Evolutionary conservation across 2,113 vertebrate species (phyloP), one percentile per base, ranked within the genome.

Genomic region (Dasypus novemcinctus): DNA sequence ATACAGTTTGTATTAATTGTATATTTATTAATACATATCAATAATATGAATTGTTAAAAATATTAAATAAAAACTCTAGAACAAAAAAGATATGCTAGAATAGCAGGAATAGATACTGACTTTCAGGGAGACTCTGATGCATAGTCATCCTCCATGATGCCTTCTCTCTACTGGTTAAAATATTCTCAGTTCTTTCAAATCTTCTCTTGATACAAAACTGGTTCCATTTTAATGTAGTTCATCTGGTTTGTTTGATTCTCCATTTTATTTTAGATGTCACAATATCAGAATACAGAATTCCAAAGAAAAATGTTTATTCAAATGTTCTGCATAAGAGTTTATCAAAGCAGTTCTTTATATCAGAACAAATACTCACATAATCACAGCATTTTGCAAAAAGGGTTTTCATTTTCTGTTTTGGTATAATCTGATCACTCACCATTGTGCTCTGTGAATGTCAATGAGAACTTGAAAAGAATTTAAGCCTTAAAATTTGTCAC

Each of bases 351-450:
- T 0, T 61, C 72, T 82, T 89, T 64, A 71, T 68, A 85, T 69
- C 68, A 93, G 74, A 93, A 91, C 15, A 86, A 89, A 82, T 46
- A 71, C 11, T n/a, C 52, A 72, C 5, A 79, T 59, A 82, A 93
- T 82, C 85, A 95, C 20, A 93, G 63, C 41, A 80, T 83, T 87
- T 78, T 94, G 36, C 31, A 64, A 74, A 46, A 74, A 41, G 72
- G 66, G 15, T 52, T 83, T 82, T 91, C 71, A n/a, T 85, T 57
- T 52, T 10, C 31, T 52, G 14, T 88, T 90, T 94, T 59, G 74
- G 18, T 72, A 78, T 74, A 88, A 88, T 88, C 36, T 88, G 68
- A 87, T 84, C 68, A 66, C 46, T 95, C 61, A 79, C 46, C 57
- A 75, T 25, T 66, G 91, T 91, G 61, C 27, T 61, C 20, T 75